Percentiles rank a stretch among this genome's conserved stretches.
phyloP scores from a whole-genome alignment of 1,140 invertebrate species.

The Pentalonia nigronervosa region DNA sequence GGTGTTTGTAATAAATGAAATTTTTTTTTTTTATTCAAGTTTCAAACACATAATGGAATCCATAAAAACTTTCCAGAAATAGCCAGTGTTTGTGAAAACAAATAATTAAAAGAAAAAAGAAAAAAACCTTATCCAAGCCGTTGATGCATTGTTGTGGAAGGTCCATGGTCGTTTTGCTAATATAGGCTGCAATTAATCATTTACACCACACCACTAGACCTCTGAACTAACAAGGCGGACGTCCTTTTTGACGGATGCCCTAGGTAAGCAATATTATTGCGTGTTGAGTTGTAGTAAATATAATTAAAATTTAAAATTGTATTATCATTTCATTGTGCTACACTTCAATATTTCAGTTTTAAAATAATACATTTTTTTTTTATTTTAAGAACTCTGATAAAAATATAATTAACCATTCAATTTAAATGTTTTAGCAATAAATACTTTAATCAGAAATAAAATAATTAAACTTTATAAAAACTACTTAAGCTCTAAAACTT shows the following conservation, averaged over 20 bases:
- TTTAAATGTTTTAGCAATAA: background rate
- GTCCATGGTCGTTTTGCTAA: constrained; percentile 26
- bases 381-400: background rate
- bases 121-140: background rate
- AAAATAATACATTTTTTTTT: background rate
- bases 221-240: constrained; percentile 10
- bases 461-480: constrained; percentile 18
- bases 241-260: constrained; percentile 23
- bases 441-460: constrained; percentile 13
- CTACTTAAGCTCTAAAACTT: background rate
- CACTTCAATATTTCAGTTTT: background rate
- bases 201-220: background rate
- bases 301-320: constrained; percentile 14
- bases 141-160: constrained; percentile 39
- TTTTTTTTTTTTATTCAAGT: background rate
- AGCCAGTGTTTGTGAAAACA: background rate
- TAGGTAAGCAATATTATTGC: constrained; percentile 33
- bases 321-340: background rate
- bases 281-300: background rate
- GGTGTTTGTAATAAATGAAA: background rate
- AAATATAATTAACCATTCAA: background rate
- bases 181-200: constrained; percentile 48
- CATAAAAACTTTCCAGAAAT: background rate
- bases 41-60: background rate
- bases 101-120: constrained; percentile 26